phyloP scores from a whole-genome alignment of 2,797 vertebrate species.

The Spinus olivaceus region DNA sequence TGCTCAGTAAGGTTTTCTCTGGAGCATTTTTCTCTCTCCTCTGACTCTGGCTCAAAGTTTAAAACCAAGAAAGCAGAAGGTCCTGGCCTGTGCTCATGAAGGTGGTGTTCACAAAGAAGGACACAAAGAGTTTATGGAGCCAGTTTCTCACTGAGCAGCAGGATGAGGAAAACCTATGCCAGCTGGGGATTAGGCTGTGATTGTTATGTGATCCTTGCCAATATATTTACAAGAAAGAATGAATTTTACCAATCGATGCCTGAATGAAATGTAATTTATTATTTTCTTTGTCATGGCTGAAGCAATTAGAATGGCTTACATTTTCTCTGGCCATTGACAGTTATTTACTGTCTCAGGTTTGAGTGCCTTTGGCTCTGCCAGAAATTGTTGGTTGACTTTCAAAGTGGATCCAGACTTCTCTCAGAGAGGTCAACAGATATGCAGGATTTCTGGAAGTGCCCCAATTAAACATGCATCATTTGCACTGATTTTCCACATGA shows the following conservation, averaged over 20 bases:
- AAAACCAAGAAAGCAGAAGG: not conserved
- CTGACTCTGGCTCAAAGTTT: not conserved
- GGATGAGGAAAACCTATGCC: not conserved
- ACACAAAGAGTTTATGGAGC: not conserved
- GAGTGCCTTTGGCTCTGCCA: not conserved
- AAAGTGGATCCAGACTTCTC: constrained; percentile 38
- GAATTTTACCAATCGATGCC: not conserved
- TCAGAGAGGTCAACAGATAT: constrained; percentile 27
- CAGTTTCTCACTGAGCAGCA: not conserved
- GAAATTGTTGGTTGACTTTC: constrained; percentile 37
- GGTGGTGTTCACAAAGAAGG: not conserved
- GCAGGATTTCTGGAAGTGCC: constrained; percentile 35
- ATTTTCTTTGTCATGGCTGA: not conserved
- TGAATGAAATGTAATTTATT: not conserved
- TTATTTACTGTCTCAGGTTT: not conserved
- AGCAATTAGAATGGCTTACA: not conserved
- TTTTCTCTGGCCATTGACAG: not conserved
- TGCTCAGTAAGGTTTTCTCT: not conserved
- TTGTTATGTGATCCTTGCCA: not conserved
- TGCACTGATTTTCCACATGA: constrained; percentile 67
- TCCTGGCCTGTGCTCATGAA: not conserved
- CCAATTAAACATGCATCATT: constrained; percentile 58
- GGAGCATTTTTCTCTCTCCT: not conserved
- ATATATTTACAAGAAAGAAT: not conserved
- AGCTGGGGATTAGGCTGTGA: not conserved